Evolutionary conservation across 2,113 vertebrate species (phyloP).

Genomic region (Elaphurus davidianus): DNA sequence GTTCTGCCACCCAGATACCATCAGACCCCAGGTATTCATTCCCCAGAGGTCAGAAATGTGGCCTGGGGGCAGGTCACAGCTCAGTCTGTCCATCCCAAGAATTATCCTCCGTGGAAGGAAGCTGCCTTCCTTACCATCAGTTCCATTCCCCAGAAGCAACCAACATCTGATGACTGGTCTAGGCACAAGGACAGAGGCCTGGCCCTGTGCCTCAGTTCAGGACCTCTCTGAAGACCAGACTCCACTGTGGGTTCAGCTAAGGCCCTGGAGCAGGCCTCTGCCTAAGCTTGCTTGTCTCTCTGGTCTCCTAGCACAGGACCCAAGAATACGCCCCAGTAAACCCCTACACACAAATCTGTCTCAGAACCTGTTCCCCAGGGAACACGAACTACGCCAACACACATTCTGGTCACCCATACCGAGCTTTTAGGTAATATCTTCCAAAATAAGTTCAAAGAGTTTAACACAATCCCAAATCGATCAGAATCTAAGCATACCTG

Average conservation of each 20-base stretch:
- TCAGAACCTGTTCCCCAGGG: background rate
- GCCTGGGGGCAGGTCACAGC: background rate
- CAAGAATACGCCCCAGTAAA: background rate
- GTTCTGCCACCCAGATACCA: background rate
- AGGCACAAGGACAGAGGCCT: background rate
- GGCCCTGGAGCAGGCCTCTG: fast-evolving
- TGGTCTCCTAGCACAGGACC: background rate
- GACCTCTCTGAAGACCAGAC: background rate
- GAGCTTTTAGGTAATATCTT: background rate
- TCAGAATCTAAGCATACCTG: constrained; percentile 82
- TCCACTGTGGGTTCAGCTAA: background rate
- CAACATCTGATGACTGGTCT: background rate
- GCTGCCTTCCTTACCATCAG: background rate
- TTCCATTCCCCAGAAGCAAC: background rate
- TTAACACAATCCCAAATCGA: background rate
- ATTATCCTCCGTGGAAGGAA: background rate
- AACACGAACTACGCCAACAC: background rate
- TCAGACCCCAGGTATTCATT: background rate
- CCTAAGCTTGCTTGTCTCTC: background rate
- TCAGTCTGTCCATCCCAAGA: background rate
- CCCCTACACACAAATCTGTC: background rate
- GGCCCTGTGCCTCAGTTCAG: background rate
- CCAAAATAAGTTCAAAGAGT: background rate
- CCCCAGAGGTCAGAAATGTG: background rate
- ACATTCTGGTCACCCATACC: background rate